Percentiles rank a stretch among this genome's conserved stretches.
Conservation (phyloP, 37 sponge, comb jelly and placozoan genomes). For the Theonella swinhoei region DNA sequence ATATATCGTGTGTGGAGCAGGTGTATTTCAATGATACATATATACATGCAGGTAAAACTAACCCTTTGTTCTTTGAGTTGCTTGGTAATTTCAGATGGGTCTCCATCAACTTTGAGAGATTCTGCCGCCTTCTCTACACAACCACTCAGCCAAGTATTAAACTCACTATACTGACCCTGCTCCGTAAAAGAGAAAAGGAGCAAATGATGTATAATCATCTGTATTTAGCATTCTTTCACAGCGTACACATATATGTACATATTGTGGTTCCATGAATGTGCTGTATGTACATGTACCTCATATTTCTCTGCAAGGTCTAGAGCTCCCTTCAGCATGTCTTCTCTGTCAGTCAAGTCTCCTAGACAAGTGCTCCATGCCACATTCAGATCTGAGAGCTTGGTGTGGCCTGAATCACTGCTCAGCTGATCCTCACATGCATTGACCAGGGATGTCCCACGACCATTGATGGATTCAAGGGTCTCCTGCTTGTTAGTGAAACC, state of each 20-base stretch:
- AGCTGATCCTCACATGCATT: conserved; percentile 49
- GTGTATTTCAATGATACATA: too few relatives aligned
- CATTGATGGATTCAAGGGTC: conserved; percentile 37
- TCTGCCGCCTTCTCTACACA: conserved; percentile 41
- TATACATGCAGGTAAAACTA: neutral
- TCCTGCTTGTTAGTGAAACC: conserved; percentile 47
- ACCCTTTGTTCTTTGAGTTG: conserved; percentile 58
- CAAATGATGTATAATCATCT: too few relatives aligned
- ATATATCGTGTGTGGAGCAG: neutral
- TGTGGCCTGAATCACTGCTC: conserved; percentile 34
- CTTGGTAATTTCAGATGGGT: conserved; percentile 36
- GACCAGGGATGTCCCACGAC: conserved; percentile 46
- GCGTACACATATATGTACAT: too few relatives aligned
- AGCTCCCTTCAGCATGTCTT: conserved; percentile 41
- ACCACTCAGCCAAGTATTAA: conserved; percentile 54
- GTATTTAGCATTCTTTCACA: too few relatives aligned
- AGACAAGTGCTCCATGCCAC: conserved; percentile 53
- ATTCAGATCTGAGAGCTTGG: conserved; percentile 60
- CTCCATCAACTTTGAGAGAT: conserved; percentile 40
- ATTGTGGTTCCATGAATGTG: too few relatives aligned
- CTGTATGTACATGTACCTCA: conserved; percentile 39
- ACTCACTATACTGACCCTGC: conserved; percentile 21
- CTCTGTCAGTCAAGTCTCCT: conserved; percentile 24
- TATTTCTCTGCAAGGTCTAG: conserved; percentile 49
- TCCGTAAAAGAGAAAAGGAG: neutral